Base-by-base conservation (phyloP, 2,797 vertebrate species). In the Melanotaenia pygmaea region DNA sequence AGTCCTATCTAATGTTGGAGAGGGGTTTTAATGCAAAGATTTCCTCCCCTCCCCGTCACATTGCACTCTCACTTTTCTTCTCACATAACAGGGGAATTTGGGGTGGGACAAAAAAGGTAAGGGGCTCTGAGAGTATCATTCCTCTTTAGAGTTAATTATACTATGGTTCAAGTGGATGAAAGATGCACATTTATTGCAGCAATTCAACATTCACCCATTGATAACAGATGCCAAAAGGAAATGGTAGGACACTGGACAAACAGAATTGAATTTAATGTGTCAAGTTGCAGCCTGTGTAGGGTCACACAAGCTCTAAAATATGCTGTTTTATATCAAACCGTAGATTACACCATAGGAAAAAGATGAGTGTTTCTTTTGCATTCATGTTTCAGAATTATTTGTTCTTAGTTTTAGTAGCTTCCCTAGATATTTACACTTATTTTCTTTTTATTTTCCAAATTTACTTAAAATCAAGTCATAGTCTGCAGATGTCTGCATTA, bases 151-250 rank as follows among this genome's bases (percentile, higher is more conserved):
- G 76, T 72, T 74, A 61, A 72, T 67, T 68, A 62, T 59, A 72
- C 73, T 76, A 68, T 58, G 62, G 67, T 81, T 87, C 20, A 83
- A 81, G 81, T 76, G 20, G 43, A 81, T 67, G 77, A 80, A 57
- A 63, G 70, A 81, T 83, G 81, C 79, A 86, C 73, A 83, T 81
- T 77, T 82, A 68, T 70, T 22, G 59, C 80, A 84, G 72, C 79
- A 78, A 72, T 74, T 79, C 64, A 78, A 70, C 70, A 34, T 71
- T 83, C 64, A 72, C 75, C 65, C 58, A 47, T 58, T 74, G 71
- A 82, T 68, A 91, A 76, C 79, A 87, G 84, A 90, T 94, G 90
- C 88, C 90, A 92, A 91, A 91, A 82, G 72, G 78, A 88, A 80
- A 90, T 62, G 74, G 86, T 87, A 87, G 85, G 77, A 85, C 78